Base-by-base conservation (phyloP, 2,113 vertebrate species). In the Petromus typicus region DNA sequence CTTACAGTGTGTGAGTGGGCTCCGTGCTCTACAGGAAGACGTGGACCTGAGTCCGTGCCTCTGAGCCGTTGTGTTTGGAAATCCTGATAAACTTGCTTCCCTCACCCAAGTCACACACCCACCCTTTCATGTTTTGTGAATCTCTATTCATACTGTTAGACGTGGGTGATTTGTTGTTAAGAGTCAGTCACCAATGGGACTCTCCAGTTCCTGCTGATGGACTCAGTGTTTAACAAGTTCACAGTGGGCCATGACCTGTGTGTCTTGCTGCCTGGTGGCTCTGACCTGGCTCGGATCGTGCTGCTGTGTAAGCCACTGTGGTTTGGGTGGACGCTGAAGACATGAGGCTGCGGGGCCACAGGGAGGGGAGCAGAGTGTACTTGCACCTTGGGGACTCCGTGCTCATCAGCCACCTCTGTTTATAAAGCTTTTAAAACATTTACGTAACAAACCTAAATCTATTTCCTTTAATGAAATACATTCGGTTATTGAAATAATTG, bases 111-210 rank as follows among this genome's bases (percentile, higher is more conserved):
- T 83, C 16, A 18, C 25, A 51, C 16, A 82, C 16, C n/a, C n/a
- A n/a, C n/a, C n/a, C n/a, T n/a, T n/a, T n/a, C n/a, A n/a, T n/a
- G n/a, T n/a, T n/a, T n/a, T n/a, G n/a, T n/a, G n/a, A n/a, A n/a
- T n/a, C n/a, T n/a, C n/a, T n/a, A n/a, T n/a, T n/a, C n/a, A n/a
- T 67, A 10, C 5, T 71, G 12, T 27, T 91, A 1, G 43, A 9
- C 73, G 89, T 83, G 71, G 63, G 32, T 56, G 63, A 59, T 95
- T 91, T 95, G 69, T 91, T 59, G 27, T 27, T 85, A 57, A 56
- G n/a, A 45, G 13, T 89, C 61, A 61, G 2, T 78, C 18, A 48
- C 22, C 40, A 59, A 27, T 61, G 51, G 34, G 69, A 43, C 20
- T 32, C 37, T 32, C 67, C 14, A 45, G 63, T 83, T 88, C 20